phyloP scores from a whole-genome alignment of 2,113 vertebrate species.

The Perca schrenkii region DNA sequence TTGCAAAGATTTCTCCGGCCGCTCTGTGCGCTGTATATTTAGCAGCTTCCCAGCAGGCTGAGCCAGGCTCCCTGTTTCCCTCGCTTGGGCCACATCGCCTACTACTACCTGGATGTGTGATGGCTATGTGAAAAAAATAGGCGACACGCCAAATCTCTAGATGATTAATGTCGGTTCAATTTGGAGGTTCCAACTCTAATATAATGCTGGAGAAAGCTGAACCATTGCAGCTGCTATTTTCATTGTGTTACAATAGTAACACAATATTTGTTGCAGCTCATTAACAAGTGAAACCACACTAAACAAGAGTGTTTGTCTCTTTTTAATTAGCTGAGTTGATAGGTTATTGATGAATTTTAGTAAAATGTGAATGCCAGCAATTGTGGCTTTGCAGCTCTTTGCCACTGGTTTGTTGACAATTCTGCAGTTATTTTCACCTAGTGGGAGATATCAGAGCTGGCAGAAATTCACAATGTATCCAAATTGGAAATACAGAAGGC shows the following conservation, averaged over 20 bases:
- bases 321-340: constrained; percentile 33
- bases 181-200: no score
- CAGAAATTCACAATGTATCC: constrained; percentile 22
- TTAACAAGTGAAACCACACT: constrained; percentile 13
- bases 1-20: no score
- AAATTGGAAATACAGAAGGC: constrained; percentile 6
- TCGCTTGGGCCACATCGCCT: no score
- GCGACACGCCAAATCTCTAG: no score
- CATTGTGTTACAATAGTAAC: neutral
- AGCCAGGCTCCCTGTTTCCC: no score
- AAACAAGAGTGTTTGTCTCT: constrained; percentile 1
- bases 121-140: no score
- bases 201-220: no score
- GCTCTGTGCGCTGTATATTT: no score
- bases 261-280: constrained; percentile 19
- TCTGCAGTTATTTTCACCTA: constrained; percentile 7
- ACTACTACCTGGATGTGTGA: no score
- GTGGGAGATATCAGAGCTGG: constrained; percentile 1
- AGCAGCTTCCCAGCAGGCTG: no score
- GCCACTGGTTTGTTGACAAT: neutral
- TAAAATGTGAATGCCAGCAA: constrained; percentile 21
- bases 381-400: constrained; percentile 1
- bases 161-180: no score
- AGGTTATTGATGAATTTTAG: neutral
- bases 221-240: neutral